phyloP scores from a whole-genome alignment of 2,888 invertebrate genomes.

The Timema podura region DNA sequence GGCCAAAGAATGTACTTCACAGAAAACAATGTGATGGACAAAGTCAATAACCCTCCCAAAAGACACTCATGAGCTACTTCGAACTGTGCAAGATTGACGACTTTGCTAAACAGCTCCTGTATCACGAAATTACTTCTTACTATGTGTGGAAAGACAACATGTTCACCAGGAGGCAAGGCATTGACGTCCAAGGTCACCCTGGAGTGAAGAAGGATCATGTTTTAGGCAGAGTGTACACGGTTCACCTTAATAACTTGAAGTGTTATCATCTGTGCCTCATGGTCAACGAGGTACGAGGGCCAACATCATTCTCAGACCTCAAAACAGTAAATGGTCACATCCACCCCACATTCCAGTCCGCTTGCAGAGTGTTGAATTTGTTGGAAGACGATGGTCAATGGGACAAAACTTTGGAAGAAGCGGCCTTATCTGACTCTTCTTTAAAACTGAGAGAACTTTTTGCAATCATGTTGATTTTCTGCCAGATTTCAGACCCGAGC shows the following conservation, averaged over 20 bases:
- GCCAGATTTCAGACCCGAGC: too few species aligned
- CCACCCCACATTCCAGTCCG: constrained; percentile 37
- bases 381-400: constrained; percentile 41
- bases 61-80: constrained; percentile 9
- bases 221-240: constrained; percentile 35
- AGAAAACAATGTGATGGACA: not conserved
- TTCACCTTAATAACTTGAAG: constrained; percentile 34
- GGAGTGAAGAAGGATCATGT: constrained; percentile 28
- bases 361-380: constrained; percentile 38
- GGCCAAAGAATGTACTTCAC: constrained; percentile 5
- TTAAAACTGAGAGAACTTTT: too few species aligned
- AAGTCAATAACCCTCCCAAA: not conserved
- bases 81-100: constrained; percentile 6
- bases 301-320: constrained; percentile 38
- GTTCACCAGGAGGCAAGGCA: constrained; percentile 18
- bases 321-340: constrained; percentile 39
- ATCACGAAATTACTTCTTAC: constrained; percentile 32
- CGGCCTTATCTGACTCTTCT: constrained; percentile 25
- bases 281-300: constrained; percentile 35
- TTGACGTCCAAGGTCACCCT: constrained; percentile 24
- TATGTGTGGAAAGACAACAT: constrained; percentile 29
- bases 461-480: too few species aligned
- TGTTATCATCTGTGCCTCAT: constrained; percentile 36
- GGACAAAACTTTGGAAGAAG: constrained; percentile 38
- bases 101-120: constrained; percentile 23